Percentiles rank a stretch among this genome's conserved stretches.
These are phyloP conservation scores for Heliconius ismenius DNA, from an alignment of 2,888 invertebrate species.

Conservation along the genomic window DNA sequence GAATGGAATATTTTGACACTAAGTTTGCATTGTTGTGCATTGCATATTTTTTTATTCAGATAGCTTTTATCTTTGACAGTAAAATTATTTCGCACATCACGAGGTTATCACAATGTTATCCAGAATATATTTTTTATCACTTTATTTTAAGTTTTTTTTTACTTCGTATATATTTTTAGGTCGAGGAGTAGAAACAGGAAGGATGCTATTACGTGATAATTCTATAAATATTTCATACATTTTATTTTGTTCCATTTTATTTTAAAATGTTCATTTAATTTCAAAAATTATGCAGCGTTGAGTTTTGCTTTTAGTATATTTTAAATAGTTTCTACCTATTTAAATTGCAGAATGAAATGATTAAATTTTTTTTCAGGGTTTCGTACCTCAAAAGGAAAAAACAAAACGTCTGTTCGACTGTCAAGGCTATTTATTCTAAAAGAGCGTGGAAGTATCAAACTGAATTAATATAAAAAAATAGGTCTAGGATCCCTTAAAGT, in stretches of 20 bases:
- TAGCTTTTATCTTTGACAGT: not conserved
- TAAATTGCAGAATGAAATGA: too few relatives aligned
- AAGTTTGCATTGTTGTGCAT: not conserved
- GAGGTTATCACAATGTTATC: not conserved
- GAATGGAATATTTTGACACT: too few relatives aligned
- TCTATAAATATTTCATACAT: not conserved
- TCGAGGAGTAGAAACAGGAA: not conserved
- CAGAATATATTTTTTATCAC: not conserved
- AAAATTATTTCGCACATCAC: not conserved
- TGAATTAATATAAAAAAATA: too few relatives aligned
- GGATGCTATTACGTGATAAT: conserved; percentile 1
- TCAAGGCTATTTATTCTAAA: too few relatives aligned
- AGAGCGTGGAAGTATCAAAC: too few relatives aligned
- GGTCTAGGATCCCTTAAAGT: too few relatives aligned
- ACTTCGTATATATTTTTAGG: not conserved
- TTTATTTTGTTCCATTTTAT: too few relatives aligned
- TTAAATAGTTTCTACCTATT: too few relatives aligned
- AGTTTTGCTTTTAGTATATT: not conserved
- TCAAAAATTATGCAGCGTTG: not conserved
- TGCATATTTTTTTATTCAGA: not conserved
- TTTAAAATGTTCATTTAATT: too few relatives aligned
- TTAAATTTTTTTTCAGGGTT: too few relatives aligned
- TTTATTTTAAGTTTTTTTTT: not conserved
- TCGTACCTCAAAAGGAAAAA: too few relatives aligned
- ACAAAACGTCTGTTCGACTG: too few relatives aligned